These are phyloP conservation scores for Drosophila ficusphila DNA, from an alignment of 1,140 invertebrate genomes.

Conservation along the genomic window DNA sequence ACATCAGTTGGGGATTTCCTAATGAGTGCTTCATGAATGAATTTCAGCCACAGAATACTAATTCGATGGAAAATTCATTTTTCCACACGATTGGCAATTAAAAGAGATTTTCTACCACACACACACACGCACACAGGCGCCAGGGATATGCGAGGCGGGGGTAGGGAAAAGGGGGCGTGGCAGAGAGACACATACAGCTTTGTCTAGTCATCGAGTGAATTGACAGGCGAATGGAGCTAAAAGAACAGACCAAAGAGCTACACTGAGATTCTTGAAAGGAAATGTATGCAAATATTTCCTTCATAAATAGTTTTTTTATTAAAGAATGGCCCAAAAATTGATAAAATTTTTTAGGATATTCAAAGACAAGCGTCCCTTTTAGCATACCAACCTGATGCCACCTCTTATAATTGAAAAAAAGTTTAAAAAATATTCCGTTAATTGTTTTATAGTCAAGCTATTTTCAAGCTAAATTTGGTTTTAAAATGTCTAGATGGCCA, in stretches of 20 bases:
- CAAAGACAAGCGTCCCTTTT: no score
- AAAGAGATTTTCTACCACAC: constrained; percentile 79
- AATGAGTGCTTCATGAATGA: constrained; percentile 84
- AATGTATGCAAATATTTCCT: no score
- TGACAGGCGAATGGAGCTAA: constrained; percentile 64
- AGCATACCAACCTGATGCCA: no score
- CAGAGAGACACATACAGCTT: constrained; percentile 49
- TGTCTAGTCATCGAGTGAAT: constrained; percentile 79
- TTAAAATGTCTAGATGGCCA: neutral
- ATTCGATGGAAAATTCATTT: constrained; percentile 84
- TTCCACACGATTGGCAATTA: constrained; percentile 84
- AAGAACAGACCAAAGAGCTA: neutral
- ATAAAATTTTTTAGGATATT: no score
- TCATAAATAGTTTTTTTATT: no score
- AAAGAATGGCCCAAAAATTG: neutral
- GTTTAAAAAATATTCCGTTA: neutral
- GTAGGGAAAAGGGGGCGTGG: neutral
- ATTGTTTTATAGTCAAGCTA: neutral
- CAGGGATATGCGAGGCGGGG: neutral
- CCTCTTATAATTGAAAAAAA: no score
- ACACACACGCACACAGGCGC: constrained; percentile 24
- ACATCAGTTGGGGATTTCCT: constrained; percentile 76
- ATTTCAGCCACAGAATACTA: constrained; percentile 84
- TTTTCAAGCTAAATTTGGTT: neutral
- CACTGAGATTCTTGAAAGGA: constrained; percentile 6